Conservation (phyloP, 2,113 vertebrate species). For the Sprattus sprattus region DNA sequence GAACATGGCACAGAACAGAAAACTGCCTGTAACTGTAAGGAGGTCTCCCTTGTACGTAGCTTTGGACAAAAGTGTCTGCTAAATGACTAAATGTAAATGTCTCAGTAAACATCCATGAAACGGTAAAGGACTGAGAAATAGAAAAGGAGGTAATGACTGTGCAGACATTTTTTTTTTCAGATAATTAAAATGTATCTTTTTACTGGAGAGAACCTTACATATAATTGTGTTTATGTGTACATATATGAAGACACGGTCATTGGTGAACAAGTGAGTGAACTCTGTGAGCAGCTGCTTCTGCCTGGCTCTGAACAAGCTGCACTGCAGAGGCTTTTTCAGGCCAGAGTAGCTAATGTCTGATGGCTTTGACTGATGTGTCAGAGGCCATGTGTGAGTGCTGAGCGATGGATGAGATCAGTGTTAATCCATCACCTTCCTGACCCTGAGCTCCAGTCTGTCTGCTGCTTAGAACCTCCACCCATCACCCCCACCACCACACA, state of each 20-base stretch:
- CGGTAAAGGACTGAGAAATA: too few species aligned
- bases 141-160: too few species aligned
- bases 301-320: constrained; percentile 61
- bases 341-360: constrained; percentile 54
- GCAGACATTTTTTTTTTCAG: too few species aligned
- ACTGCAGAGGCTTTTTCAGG: constrained; percentile 68
- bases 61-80: too few species aligned
- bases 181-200: too few species aligned
- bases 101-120: not conserved
- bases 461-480: too few species aligned
- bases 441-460: not conserved
- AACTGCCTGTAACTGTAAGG: not conserved
- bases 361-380: not conserved
- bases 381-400: not conserved
- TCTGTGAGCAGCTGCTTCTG: constrained; percentile 60
- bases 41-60: too few species aligned
- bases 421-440: not conserved
- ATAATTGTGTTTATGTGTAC: not conserved
- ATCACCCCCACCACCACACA: not conserved
- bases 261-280: not conserved
- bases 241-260: not conserved
- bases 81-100: too few species aligned
- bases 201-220: too few species aligned
- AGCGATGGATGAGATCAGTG: not conserved
- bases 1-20: not conserved